A percentile compares a stretch with the other conserved stretches of the same genome.
Conservation (phyloP, 2,888 invertebrate species). For the Cataglyphis altisquamis region DNA sequence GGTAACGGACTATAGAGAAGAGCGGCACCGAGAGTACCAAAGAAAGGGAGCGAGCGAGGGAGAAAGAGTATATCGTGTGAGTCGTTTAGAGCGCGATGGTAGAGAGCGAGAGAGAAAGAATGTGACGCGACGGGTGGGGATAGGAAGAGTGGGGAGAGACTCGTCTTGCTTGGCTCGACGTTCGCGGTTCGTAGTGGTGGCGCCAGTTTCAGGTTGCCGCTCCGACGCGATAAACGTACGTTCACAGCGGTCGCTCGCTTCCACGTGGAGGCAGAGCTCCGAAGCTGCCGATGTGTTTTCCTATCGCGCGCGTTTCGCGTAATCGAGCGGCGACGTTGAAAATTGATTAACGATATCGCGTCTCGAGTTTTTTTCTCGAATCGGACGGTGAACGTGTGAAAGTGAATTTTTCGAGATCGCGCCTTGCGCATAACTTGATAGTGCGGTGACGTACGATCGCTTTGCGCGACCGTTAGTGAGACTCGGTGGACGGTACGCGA, state of each 20-base stretch:
- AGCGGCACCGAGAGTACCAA: not conserved
- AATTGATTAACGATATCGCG: constrained; percentile 25
- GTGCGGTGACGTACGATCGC: constrained; percentile 62
- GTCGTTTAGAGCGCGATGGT: not conserved
- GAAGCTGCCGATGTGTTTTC: constrained; percentile 45
- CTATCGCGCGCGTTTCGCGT: constrained; percentile 50
- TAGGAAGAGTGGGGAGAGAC: constrained; percentile 61
- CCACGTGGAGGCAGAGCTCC: constrained; percentile 75
- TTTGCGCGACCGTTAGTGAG: constrained; percentile 53
- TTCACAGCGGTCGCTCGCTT: constrained; percentile 68
- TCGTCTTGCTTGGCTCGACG: constrained; percentile 74
- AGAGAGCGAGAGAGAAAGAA: constrained; percentile 15
- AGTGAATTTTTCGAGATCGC: constrained; percentile 17
- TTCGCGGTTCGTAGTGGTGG: constrained; percentile 71
- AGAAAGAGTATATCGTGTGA: constrained; percentile 12
- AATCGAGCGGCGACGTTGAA: constrained; percentile 31
- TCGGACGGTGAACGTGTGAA: constrained; percentile 39
- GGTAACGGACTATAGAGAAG: constrained; percentile 1
- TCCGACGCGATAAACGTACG: constrained; percentile 78
- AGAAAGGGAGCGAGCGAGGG: constrained; percentile 24
- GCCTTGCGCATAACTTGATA: constrained; percentile 17
- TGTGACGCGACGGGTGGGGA: not conserved
- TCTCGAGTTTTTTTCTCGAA: not conserved
- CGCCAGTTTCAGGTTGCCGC: constrained; percentile 84
- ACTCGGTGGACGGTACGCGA: constrained; percentile 49